Conservation (phyloP, 2,113 vertebrate species). For the Ancistrus triradiatus region DNA sequence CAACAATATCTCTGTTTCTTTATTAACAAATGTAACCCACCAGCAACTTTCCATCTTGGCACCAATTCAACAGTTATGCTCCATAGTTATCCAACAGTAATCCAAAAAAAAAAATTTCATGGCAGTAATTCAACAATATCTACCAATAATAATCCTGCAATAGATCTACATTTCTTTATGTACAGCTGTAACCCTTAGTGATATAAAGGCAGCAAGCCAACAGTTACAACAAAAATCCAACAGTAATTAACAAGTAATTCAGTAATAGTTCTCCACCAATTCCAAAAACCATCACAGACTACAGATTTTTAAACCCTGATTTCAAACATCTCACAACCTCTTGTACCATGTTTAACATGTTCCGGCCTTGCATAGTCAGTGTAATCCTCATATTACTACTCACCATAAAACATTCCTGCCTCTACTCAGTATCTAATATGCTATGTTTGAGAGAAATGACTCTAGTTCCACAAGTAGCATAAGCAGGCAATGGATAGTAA, state of each 20-base stretch:
- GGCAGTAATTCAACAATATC: background rate
- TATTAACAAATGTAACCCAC: too few relatives aligned
- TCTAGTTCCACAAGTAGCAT: constrained; percentile 14
- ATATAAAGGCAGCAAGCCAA: too few relatives aligned
- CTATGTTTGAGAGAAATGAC: constrained; percentile 26
- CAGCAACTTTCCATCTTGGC: too few relatives aligned
- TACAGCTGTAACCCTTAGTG: background rate
- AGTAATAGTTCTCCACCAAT: too few relatives aligned
- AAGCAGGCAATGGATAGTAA: constrained; percentile 29
- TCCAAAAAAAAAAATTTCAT: too few relatives aligned
- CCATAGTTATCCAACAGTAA: too few relatives aligned
- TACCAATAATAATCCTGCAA: background rate
- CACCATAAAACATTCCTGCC: background rate
- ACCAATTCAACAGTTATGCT: too few relatives aligned
- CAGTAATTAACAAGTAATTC: too few relatives aligned
- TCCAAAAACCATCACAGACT: too few relatives aligned
- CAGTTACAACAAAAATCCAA: too few relatives aligned
- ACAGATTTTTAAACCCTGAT: too few relatives aligned
- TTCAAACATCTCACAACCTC: too few relatives aligned
- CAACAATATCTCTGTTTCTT: background rate
- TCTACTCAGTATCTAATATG: constrained; percentile 10
- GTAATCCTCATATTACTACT: background rate
- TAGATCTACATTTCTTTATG: background rate
- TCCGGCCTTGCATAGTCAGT: background rate
- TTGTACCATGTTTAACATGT: background rate